A percentile compares a stretch with the other conserved stretches of the same genome.
These are phyloP conservation scores for Thyatira batis DNA, from an alignment of 2,888 invertebrate genomes.

Conservation along the genomic window DNA sequence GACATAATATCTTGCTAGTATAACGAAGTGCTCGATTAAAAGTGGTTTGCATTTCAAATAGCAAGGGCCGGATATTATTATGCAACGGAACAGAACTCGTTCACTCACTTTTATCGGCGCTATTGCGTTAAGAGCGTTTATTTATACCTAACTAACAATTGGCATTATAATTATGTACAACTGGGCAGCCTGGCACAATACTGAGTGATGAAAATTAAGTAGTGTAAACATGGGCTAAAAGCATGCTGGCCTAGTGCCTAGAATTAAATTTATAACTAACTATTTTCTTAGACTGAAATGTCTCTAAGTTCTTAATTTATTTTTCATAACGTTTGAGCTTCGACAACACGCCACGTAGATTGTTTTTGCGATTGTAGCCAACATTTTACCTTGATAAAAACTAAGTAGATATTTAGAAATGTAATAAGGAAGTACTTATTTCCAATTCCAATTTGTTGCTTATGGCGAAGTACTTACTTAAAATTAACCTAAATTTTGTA, in stretches of 20 bases:
- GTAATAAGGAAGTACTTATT: neutral
- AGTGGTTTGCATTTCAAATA: neutral
- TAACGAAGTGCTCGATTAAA: neutral
- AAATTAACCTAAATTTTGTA: neutral
- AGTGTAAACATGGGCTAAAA: neutral
- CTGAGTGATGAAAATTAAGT: slow-evolving; percentile 1
- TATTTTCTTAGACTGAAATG: slow-evolving; percentile 2
- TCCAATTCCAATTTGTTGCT: too few relatives aligned
- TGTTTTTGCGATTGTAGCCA: slow-evolving; percentile 1
- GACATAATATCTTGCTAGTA: neutral
- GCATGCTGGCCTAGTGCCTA: slow-evolving; percentile 4
- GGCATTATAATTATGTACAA: slow-evolving; percentile 1
- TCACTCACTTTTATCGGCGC: neutral
- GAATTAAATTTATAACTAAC: slow-evolving; percentile 4
- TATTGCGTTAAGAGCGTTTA: neutral
- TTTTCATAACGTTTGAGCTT: neutral
- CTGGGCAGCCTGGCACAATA: neutral
- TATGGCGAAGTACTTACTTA: neutral
- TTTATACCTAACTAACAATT: neutral
- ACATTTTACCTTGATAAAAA: neutral
- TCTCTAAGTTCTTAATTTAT: neutral
- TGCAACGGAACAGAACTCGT: neutral
- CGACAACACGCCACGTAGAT: neutral
- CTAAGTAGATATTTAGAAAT: neutral
- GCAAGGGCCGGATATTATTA: neutral